These are phyloP conservation scores for Boloria selene DNA, from an alignment of 2,888 invertebrate species.

Conservation along the genomic window DNA sequence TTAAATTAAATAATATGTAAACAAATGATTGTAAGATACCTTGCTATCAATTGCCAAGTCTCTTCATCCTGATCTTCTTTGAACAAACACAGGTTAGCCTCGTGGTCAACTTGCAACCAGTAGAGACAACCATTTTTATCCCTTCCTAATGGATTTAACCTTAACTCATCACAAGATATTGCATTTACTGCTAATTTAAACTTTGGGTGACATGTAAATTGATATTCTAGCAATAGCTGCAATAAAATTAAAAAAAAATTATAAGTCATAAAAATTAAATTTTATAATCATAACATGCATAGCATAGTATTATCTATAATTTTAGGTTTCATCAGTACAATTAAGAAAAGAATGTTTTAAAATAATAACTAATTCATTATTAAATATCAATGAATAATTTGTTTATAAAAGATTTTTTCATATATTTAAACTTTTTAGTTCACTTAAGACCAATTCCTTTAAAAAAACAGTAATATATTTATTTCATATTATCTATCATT, in stretches of 20 bases:
- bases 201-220: slow-evolving; percentile 96
- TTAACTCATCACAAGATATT: slow-evolving; percentile 88
- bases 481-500: too few relatives aligned
- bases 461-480: too few relatives aligned
- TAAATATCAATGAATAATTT: too few relatives aligned
- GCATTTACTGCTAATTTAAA: slow-evolving; percentile 95
- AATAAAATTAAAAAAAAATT: too few relatives aligned
- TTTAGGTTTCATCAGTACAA: too few relatives aligned
- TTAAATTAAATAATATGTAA: background rate
- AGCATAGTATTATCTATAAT: too few relatives aligned
- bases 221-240: slow-evolving; percentile 94
- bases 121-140: slow-evolving; percentile 96
- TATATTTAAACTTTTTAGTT: too few relatives aligned
- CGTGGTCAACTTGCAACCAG: slow-evolving; percentile 95
- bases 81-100: slow-evolving; percentile 94
- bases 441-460: too few relatives aligned
- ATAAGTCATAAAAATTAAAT: background rate
- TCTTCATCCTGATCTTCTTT: slow-evolving; percentile 98
- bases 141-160: slow-evolving; percentile 94
- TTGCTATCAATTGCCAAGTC: slow-evolving; percentile 95
- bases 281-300: too few relatives aligned
- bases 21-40: slow-evolving; percentile 68
- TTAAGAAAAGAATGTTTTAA: too few relatives aligned
- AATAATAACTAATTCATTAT: too few relatives aligned
- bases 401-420: too few relatives aligned